phyloP scores from a whole-genome alignment of 2,113 vertebrate species.

The Chaetura pelagica region DNA sequence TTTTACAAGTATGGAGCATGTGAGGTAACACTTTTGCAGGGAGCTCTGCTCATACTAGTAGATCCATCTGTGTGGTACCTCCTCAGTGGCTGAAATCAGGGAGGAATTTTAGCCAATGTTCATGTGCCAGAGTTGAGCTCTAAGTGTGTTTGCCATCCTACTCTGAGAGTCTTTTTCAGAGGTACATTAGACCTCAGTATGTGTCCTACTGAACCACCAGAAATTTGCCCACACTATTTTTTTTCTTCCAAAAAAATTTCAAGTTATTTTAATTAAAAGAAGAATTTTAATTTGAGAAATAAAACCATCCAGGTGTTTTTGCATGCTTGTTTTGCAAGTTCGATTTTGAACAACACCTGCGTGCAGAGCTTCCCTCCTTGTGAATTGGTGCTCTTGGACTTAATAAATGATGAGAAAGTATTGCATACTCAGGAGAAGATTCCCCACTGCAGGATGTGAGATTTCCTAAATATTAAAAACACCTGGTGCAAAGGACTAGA shows the following conservation, averaged over 20 bases:
- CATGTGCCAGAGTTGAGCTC: background rate
- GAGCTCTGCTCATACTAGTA: background rate
- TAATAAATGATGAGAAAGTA: background rate
- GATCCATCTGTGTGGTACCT: fast-evolving
- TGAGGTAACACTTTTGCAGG: background rate
- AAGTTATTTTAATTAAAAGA: background rate
- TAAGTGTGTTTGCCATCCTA: background rate
- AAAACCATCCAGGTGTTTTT: background rate
- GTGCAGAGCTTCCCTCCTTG: background rate
- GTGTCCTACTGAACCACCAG: background rate
- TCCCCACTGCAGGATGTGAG: background rate
- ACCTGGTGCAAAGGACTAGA: background rate
- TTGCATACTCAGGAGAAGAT: background rate
- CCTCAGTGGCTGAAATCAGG: background rate
- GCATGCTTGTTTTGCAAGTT: background rate
- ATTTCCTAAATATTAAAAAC: background rate
- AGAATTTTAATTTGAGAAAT: background rate
- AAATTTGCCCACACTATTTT: background rate
- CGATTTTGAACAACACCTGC: background rate
- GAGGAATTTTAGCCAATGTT: background rate
- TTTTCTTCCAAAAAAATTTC: too few species aligned
- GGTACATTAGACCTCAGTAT: background rate
- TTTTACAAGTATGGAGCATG: background rate
- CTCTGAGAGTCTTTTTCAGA: background rate
- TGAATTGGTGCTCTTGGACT: background rate